Evolutionary conservation across 2,888 invertebrate species (phyloP).

Genomic region (Iselma pallidipennis): DNA sequence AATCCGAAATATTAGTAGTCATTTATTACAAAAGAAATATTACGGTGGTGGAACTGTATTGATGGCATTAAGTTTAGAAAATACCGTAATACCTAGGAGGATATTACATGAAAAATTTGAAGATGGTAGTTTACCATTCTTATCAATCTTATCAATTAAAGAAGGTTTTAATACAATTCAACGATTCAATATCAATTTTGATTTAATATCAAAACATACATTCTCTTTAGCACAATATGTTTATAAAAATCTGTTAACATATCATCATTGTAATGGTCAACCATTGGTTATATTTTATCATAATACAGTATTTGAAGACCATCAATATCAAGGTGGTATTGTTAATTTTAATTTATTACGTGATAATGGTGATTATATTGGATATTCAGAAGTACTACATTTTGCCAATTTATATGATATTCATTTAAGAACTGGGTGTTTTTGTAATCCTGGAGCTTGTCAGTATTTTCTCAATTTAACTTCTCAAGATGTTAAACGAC

Average conservation of each 20-base stretch:
- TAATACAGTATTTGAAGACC: constrained; percentile 69
- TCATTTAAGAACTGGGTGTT: constrained; percentile 89
- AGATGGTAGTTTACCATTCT: constrained; percentile 90
- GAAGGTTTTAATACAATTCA: constrained; percentile 81
- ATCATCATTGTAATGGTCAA: constrained; percentile 74
- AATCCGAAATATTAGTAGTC: constrained; percentile 68
- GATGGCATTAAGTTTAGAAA: constrained; percentile 73
- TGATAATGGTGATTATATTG: constrained; percentile 77
- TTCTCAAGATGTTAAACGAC: constrained; percentile 70
- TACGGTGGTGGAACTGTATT: constrained; percentile 96
- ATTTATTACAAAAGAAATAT: constrained; percentile 71
- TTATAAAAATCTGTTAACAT: constrained; percentile 62
- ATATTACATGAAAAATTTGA: constrained; percentile 83
- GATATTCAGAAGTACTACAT: constrained; percentile 89
- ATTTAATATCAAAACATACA: constrained; percentile 72
- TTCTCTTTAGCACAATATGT: constrained; percentile 76
- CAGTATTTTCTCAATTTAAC: constrained; percentile 75
- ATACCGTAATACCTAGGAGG: constrained; percentile 72
- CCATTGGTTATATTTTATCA: constrained; percentile 74
- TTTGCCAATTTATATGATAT: constrained; percentile 87
- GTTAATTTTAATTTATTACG: constrained; percentile 87
- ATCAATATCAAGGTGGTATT: constrained; percentile 76
- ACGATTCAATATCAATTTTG: constrained; percentile 66
- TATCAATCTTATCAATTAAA: constrained; percentile 79
- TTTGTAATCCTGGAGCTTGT: constrained; percentile 96